Evolutionary conservation across 2,113 vertebrate genomes (phyloP).

Genomic region (Pteropus alecto): DNA sequence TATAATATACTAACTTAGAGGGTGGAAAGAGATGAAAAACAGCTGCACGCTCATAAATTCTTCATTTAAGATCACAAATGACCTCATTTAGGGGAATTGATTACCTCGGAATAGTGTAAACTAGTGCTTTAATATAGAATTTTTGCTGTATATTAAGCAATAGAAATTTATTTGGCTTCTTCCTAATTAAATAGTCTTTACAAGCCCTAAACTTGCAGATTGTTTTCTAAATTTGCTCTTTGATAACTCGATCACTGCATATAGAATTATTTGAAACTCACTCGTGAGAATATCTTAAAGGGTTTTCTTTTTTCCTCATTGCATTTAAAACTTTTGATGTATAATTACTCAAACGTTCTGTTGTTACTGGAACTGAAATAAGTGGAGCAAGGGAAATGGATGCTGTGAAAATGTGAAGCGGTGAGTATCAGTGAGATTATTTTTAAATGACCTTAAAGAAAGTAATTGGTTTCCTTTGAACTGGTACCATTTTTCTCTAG

Average conservation of each 20-base stretch:
- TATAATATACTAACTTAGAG: not conserved
- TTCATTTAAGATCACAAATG: not conserved
- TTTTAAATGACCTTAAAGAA: not conserved
- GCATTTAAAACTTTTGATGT: not conserved
- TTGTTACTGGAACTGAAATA: not conserved
- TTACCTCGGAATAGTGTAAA: not conserved
- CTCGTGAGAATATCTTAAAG: not conserved
- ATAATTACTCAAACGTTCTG: not conserved
- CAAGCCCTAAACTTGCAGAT: not conserved
- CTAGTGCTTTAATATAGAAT: not conserved
- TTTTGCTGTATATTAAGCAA: not conserved
- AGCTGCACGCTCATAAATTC: not conserved
- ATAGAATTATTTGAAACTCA: not conserved
- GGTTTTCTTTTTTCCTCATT: not conserved
- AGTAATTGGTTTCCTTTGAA: conserved; percentile 14
- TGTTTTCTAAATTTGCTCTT: conserved; percentile 38
- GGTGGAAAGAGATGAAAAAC: not conserved
- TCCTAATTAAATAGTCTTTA: not conserved
- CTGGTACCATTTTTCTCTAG: not conserved
- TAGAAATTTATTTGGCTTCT: not conserved
- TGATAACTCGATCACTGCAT: not conserved
- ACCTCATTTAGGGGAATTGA: not conserved
- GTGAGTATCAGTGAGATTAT: not conserved
- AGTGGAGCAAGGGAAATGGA: not conserved
- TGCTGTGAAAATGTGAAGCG: not conserved